Evolutionary conservation across 1,140 invertebrate species (phyloP), one percentile per base, ranked within the genome.

Genomic region (Camponotus pennsylvanicus): DNA sequence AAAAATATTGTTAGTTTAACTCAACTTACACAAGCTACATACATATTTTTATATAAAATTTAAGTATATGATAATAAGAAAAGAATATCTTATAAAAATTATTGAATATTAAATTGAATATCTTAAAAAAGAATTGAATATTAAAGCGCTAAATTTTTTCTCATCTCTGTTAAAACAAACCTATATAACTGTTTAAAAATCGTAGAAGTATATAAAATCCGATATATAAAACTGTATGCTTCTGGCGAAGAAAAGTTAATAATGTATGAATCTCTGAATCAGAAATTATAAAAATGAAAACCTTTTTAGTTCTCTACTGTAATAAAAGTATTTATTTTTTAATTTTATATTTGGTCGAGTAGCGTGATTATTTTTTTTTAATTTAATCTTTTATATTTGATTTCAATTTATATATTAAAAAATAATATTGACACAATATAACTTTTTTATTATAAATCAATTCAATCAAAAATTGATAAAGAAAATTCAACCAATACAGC

Each of bases 381-480:
- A 27, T 27, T 27, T 42, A 32, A 80, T n/a, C n/a, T 37, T 73
- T 75, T 61, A 21, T 49, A 63, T 83, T 83, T 75, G 8, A 7
- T 83, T 61, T 73, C 27, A 37, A 82, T 73, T 42, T 82, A 73
- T 45, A 61, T 27, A 45, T 71, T 82, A 73, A 82, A 82, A 71
- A 40, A 59, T 40, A 75, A 83, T 49, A 75, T 83, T 83, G 79
- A 49, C n/a, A 8, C 27, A 49, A 13, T 45, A 40, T 73, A 75
- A 75, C 69, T 83, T 83, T 27, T 42, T 32, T 83, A 63, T 4
- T 32, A 21, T 67, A 59, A 7, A 32, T 18, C 15, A 52, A 52
- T 83, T 83, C 32, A 73, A 75, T 75, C 37, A 13, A 49, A 63
- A 75, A 83, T 83, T 42, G 57, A 75, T 63, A 83, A 49, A 83